These are phyloP conservation scores for Luffia ferchaultella DNA, from an alignment of 2,888 invertebrate species.

Conservation along the genomic window DNA sequence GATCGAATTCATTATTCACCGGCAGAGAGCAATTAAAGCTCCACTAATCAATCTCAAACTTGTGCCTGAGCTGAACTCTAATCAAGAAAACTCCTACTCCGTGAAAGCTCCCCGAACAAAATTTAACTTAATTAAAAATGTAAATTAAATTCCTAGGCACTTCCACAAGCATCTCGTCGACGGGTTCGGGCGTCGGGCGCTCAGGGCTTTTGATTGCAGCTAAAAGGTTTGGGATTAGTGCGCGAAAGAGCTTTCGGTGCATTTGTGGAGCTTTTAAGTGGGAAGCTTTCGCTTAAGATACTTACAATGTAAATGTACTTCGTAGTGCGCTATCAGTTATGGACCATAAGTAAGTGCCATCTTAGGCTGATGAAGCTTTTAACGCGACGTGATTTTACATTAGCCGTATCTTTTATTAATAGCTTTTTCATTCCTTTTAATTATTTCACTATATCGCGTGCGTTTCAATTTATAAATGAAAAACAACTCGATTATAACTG, in stretches of 20 bases:
- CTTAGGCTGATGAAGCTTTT: slow-evolving; percentile 5
- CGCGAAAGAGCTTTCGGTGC: slow-evolving; percentile 68
- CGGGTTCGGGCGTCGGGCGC: slow-evolving; percentile 30
- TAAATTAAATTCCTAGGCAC: slow-evolving; percentile 67
- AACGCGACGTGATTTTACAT: slow-evolving; percentile 1
- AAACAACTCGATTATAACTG: too few species aligned
- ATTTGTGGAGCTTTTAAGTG: slow-evolving; percentile 68
- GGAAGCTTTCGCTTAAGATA: slow-evolving; percentile 67
- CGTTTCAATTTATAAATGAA: too few species aligned
- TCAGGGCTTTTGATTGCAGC: slow-evolving; percentile 67
- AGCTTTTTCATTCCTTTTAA: neutral
- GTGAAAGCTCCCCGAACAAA: slow-evolving; percentile 66
- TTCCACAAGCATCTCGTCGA: slow-evolving; percentile 62
- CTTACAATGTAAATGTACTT: slow-evolving; percentile 62
- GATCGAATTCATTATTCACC: slow-evolving; percentile 65
- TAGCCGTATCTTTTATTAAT: neutral
- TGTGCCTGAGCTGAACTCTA: slow-evolving; percentile 62
- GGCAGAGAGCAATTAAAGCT: slow-evolving; percentile 62
- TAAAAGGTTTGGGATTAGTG: slow-evolving; percentile 68
- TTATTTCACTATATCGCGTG: slow-evolving; percentile 7
- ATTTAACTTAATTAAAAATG: slow-evolving; percentile 68
- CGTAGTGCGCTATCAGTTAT: slow-evolving; percentile 24
- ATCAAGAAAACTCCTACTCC: slow-evolving; percentile 66
- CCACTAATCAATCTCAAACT: slow-evolving; percentile 67
- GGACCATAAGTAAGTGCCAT: slow-evolving; percentile 6